These are phyloP conservation scores for Falcaria lacertinaria DNA, from an alignment of 2,888 invertebrate genomes.

Conservation along the genomic window DNA sequence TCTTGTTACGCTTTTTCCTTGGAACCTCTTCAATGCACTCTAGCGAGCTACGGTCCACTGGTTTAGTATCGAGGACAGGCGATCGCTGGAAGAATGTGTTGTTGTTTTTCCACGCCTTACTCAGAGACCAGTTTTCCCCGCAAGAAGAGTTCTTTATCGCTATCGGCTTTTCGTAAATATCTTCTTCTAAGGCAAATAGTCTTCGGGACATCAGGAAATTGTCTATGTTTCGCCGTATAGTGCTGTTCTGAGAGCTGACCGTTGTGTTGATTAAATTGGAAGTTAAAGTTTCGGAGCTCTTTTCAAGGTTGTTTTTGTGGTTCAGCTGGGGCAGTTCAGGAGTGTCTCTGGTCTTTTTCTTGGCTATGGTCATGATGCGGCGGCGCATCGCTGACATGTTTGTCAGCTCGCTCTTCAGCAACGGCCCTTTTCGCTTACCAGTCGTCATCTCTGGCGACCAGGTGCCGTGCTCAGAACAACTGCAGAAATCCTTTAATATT, in stretches of 20 bases:
- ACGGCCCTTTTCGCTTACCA: constrained; percentile 57
- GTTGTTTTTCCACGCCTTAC: constrained; percentile 69
- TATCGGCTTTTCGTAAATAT: constrained; percentile 69
- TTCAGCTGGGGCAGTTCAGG: constrained; percentile 54
- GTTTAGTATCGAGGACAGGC: constrained; percentile 41
- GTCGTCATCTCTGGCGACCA: constrained; percentile 76
- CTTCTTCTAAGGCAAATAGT: constrained; percentile 65
- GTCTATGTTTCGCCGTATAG: constrained; percentile 62
- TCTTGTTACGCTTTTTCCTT: constrained; percentile 47
- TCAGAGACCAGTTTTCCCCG: constrained; percentile 76
- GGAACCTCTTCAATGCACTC: constrained; percentile 69
- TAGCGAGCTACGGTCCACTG: constrained; percentile 44
- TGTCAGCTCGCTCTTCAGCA: constrained; percentile 67
- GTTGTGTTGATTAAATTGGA: constrained; percentile 62
- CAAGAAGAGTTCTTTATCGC: constrained; percentile 54
- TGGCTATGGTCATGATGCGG: constrained; percentile 65
- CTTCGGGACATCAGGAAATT: constrained; percentile 60
- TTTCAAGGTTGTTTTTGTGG: constrained; percentile 34
- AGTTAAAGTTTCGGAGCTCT: constrained; percentile 54
- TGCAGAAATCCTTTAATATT: constrained; percentile 71
- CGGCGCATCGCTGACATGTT: constrained; percentile 72
- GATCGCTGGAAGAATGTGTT: constrained; percentile 56
- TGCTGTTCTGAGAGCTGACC: constrained; percentile 64
- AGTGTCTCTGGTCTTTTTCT: constrained; percentile 49
- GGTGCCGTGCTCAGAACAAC: constrained; percentile 72